Conservation (phyloP, 2,888 invertebrate genomes). For the Nephrotoma appendiculata region DNA sequence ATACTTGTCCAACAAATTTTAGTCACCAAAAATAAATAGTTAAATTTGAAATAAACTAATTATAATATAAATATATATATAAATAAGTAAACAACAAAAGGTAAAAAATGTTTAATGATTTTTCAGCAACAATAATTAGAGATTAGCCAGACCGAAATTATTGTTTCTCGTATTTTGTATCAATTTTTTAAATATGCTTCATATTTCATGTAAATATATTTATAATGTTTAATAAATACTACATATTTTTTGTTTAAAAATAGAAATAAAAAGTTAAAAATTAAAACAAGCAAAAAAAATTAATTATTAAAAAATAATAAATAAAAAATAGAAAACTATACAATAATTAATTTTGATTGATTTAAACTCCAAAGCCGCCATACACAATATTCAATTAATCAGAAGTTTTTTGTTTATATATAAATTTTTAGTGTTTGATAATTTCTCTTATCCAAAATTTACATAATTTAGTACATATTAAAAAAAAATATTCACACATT, state of each 20-base stretch:
- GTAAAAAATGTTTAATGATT: not conserved
- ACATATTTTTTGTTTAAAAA: not conserved
- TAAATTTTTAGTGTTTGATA: not conserved
- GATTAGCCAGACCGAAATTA: constrained; percentile 4
- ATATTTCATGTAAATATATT: not conserved
- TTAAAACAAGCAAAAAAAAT: not conserved
- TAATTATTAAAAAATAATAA: not conserved
- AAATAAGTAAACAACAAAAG: not conserved
- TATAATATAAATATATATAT: not conserved
- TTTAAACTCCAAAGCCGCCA: constrained; percentile 3
- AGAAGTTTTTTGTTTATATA: not conserved
- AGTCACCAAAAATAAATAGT: not conserved
- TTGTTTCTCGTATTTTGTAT: not conserved
- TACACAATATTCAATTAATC: constrained; percentile 2
- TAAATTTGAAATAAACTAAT: not conserved
- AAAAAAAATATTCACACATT: not conserved
- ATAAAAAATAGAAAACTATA: not conserved
- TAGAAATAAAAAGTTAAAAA: not conserved
- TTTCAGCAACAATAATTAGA: constrained; percentile 4
- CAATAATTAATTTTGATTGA: constrained; percentile 1
- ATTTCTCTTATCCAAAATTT: not conserved
- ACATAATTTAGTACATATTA: not conserved
- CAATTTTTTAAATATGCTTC: not conserved
- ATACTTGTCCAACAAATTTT: not conserved
- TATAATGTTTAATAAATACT: not conserved